Evolutionary conservation across 2,888 invertebrate species (phyloP).

Genomic region (Chalcis sispes): DNA sequence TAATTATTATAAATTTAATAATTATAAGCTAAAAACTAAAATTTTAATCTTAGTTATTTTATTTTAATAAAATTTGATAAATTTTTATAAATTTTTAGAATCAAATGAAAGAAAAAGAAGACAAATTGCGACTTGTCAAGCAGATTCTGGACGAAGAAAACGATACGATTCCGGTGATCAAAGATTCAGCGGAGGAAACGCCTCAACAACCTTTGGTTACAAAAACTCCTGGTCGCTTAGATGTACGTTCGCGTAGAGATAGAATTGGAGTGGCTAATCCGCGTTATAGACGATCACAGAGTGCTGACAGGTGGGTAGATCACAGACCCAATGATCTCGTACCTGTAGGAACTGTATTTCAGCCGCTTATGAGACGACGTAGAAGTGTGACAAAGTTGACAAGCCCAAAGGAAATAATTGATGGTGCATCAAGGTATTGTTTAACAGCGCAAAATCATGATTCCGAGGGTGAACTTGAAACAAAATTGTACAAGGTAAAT

Average conservation of each 20-base stretch:
- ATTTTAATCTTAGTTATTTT: not conserved
- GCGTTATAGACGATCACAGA: constrained; percentile 88
- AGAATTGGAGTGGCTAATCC: constrained; percentile 82
- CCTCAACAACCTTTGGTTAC: constrained; percentile 35
- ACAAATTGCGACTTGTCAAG: constrained; percentile 80
- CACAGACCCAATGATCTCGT: constrained; percentile 89
- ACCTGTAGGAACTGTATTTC: constrained; percentile 92
- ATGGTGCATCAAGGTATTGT: constrained; percentile 87
- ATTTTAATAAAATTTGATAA: not conserved
- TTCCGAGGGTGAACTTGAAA: constrained; percentile 94
- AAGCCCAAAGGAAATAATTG: constrained; percentile 81
- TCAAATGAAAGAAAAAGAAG: constrained; percentile 80
- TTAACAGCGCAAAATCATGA: constrained; percentile 95
- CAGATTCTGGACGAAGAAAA: constrained; percentile 79
- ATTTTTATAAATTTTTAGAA: constrained; percentile 66
- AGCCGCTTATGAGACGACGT: constrained; percentile 88
- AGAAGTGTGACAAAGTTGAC: constrained; percentile 91
- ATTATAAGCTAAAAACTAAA: not conserved
- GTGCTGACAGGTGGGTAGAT: constrained; percentile 91
- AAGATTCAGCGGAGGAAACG: constrained; percentile 34
- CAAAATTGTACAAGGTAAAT: constrained; percentile 91
- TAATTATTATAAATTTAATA: not conserved
- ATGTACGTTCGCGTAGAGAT: constrained; percentile 77
- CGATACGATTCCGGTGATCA: constrained; percentile 58
- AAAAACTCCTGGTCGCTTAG: constrained; percentile 62